Evolutionary conservation across 2,888 invertebrate species (phyloP).

Genomic region (Drymonia ruficornis): DNA sequence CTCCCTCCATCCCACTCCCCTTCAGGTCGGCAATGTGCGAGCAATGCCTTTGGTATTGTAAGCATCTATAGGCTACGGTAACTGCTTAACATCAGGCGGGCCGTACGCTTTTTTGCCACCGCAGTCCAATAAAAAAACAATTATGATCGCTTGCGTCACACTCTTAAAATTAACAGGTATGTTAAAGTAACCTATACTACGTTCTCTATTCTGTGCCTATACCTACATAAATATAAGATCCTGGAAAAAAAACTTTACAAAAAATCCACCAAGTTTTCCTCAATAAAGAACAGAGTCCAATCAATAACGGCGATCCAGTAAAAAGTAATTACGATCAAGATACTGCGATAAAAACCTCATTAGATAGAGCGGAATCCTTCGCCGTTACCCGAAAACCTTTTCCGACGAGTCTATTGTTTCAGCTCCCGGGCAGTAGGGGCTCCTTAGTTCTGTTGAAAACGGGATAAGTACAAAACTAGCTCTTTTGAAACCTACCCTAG

Average conservation of each 20-base stretch:
- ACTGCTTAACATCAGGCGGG: too few species aligned
- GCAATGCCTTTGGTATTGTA: too few species aligned
- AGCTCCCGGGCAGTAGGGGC: constrained; percentile 13
- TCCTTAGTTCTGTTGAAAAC: background rate
- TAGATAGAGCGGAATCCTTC: constrained; percentile 20
- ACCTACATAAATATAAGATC: too few species aligned
- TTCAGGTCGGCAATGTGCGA: too few species aligned
- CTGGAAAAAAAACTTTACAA: constrained; percentile 12
- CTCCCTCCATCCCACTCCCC: too few species aligned
- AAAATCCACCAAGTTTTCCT: constrained; percentile 17
- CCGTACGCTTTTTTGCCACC: too few species aligned
- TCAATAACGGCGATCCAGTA: constrained; percentile 26
- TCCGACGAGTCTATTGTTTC: constrained; percentile 29
- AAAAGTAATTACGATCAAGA: constrained; percentile 32
- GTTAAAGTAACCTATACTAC: too few species aligned
- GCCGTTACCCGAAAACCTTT: constrained; percentile 18
- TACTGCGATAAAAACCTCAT: constrained; percentile 27
- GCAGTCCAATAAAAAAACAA: too few species aligned
- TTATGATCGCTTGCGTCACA: background rate
- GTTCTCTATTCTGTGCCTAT: too few species aligned
- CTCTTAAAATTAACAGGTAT: background rate
- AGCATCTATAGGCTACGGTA: too few species aligned
- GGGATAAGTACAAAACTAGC: background rate
- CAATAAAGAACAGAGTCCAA: constrained; percentile 27
- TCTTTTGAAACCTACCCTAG: too few species aligned